Percentiles rank a stretch among this genome's conserved stretches.
Evolutionary conservation across 2,888 invertebrate species (phyloP).

Genomic region (Anticlea derivata): DNA sequence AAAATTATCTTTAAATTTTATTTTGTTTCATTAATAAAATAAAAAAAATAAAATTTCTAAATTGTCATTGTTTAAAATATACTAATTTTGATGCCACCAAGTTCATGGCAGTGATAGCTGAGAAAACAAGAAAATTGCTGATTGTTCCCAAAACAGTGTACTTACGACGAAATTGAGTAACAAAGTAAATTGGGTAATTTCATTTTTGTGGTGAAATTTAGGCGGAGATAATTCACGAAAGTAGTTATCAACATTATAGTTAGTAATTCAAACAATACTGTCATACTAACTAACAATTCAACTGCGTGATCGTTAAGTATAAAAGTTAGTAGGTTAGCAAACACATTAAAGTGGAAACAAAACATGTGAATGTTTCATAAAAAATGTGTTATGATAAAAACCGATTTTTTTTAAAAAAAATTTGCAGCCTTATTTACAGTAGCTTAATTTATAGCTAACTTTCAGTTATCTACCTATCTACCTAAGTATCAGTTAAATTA

Average conservation of each 20-base stretch:
- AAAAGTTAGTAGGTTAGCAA: no score
- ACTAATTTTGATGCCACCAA: neutral
- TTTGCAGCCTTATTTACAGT: no score
- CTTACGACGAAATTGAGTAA: constrained; percentile 9
- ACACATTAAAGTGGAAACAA: no score
- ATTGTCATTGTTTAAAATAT: neutral
- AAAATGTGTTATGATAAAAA: no score
- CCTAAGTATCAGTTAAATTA: no score
- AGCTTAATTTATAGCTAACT: no score
- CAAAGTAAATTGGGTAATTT: constrained; percentile 9
- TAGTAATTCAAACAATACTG: neutral
- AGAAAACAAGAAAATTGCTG: constrained; percentile 14
- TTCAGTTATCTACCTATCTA: no score
- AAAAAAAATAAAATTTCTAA: no score
- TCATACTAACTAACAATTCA: neutral
- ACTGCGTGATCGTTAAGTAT: neutral
- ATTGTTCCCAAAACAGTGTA: constrained; percentile 2
- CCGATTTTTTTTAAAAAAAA: no score
- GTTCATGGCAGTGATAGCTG: neutral
- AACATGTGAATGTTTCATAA: no score
- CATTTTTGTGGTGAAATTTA: constrained; percentile 4
- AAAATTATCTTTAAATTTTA: neutral
- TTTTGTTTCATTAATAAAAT: no score
- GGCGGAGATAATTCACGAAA: constrained; percentile 12
- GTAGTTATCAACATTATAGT: neutral